Percentiles rank a stretch among this genome's conserved stretches.
phyloP scores from a whole-genome alignment of 2,797 vertebrate genomes.

The Lerista edwardsae region DNA sequence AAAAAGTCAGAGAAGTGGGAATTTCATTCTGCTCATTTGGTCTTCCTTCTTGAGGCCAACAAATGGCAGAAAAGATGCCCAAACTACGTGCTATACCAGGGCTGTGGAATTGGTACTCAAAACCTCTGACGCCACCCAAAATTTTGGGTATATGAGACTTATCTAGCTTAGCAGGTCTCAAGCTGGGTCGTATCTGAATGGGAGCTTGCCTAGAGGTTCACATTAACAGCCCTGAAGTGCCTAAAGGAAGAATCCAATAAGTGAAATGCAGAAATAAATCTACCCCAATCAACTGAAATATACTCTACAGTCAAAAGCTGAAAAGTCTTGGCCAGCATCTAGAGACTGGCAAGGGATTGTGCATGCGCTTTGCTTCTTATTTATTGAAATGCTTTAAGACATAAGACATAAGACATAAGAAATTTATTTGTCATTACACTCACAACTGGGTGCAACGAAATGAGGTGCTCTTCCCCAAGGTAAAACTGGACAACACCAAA shows the following conservation, averaged over 20 bases:
- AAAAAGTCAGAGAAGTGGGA: too few relatives aligned
- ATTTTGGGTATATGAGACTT: not conserved
- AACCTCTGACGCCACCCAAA: too few relatives aligned
- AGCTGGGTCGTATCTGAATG: not conserved
- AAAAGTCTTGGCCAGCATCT: conserved; percentile 35
- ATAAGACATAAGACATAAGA: too few relatives aligned
- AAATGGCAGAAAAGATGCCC: too few relatives aligned
- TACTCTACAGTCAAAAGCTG: not conserved
- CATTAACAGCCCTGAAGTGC: not conserved
- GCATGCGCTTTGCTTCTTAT: conserved; percentile 57
- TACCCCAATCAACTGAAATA: rapidly evolving
- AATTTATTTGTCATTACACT: too few relatives aligned
- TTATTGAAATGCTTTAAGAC: conserved; percentile 73
- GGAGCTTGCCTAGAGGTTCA: not conserved
- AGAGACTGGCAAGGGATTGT: conserved; percentile 22
- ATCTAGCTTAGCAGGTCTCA: not conserved
- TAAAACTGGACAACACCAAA: too few relatives aligned
- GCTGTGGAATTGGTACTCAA: too few relatives aligned
- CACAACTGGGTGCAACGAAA: too few relatives aligned
- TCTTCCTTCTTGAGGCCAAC: too few relatives aligned
- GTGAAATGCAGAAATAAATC: not conserved
- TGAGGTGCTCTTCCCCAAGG: too few relatives aligned
- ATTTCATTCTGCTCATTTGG: too few relatives aligned
- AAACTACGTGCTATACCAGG: too few relatives aligned
- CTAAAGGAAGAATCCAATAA: not conserved